Conservation (phyloP, 2,113 vertebrate genomes). For the Chaenogobius annularis region DNA sequence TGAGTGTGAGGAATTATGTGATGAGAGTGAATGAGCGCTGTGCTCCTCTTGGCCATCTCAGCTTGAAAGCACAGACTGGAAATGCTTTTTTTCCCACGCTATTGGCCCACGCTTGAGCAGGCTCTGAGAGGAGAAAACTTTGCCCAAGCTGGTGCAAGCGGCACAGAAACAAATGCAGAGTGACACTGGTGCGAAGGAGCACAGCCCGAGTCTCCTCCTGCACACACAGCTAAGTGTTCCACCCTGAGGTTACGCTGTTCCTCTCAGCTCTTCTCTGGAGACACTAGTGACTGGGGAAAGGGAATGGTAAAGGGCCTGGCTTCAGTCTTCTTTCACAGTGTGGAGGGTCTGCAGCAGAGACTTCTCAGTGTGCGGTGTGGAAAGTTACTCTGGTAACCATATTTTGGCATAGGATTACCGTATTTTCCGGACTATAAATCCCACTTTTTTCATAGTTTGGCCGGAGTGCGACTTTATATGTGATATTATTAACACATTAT, state of each 20-base stretch:
- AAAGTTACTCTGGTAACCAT: neutral
- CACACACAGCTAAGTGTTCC: constrained; percentile 66
- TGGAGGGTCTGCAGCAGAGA: constrained; percentile 32
- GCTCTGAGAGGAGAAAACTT: constrained; percentile 57
- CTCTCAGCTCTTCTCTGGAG: constrained; percentile 37
- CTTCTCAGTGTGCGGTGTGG: constrained; percentile 19
- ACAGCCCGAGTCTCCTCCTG: constrained; percentile 56
- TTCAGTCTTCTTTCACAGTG: constrained; percentile 39
- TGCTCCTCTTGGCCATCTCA: constrained; percentile 40
- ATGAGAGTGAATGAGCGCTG: constrained; percentile 54
- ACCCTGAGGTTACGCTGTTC: constrained; percentile 57
- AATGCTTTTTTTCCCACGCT: constrained; percentile 63
- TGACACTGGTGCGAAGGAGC: constrained; percentile 71
- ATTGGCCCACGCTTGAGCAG: constrained; percentile 47
- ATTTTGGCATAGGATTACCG: neutral
- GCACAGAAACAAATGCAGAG: constrained; percentile 73
- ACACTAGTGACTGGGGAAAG: constrained; percentile 42
- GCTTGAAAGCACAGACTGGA: constrained; percentile 52
- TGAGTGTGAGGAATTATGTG: constrained; percentile 47
- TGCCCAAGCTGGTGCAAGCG: constrained; percentile 63
- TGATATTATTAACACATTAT: too few species aligned
- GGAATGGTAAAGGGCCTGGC: constrained; percentile 39
- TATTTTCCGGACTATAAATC: too few species aligned
- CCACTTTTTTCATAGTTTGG: too few species aligned
- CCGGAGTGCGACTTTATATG: too few species aligned